Base-by-base conservation (phyloP, 2,888 invertebrate species). In the Drosophila fulvimacula region DNA sequence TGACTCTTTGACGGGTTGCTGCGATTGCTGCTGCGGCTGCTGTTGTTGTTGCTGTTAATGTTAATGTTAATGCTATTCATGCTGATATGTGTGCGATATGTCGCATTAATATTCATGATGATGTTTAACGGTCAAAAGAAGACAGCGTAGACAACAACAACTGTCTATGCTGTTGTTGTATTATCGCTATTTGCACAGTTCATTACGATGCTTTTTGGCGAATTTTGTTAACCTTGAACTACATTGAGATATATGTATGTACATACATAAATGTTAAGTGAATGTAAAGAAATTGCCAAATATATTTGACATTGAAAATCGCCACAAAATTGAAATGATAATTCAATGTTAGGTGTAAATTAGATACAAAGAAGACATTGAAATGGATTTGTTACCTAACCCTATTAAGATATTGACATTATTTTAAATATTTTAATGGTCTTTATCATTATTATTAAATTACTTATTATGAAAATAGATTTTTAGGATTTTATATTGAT, bases 71-170 rank as follows among this genome's bases (percentile, higher is more conserved):
- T 65, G 64, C 41, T 77, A 52, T 41, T 38, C 42, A 64, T 41
- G 60, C n/a, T 61, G 57, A 58, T 53, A 21, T 63, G 55, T 76
- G 60, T 82, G 49, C 49, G 67, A 77, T 68, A 62, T 73, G 72
- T 41, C 56, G 52, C 84, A 86, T 83, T 86, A 88, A 88, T 86
- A 83, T 83, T 83, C 84, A 88, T 84, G 76, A 86, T 84, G 79
- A 70, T 71, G 60, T 34, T 64, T 55, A 68, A 49, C 62, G 68
- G 56, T 39, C 61, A 51, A 66, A 69, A 71, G 82, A 76, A 69
- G 82, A 87, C 84, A 59, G 44, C 15, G 27, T n/a, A n/a, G n/a
- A n/a, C n/a, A n/a, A n/a, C n/a, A n/a, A n/a, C n/a, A n/a, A n/a
- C 24, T 27, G 39, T 51, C 67, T 24, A 17, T 64, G 24, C 32